Conservation (phyloP, 2,888 invertebrate genomes). For the Epicampocera succincta region DNA sequence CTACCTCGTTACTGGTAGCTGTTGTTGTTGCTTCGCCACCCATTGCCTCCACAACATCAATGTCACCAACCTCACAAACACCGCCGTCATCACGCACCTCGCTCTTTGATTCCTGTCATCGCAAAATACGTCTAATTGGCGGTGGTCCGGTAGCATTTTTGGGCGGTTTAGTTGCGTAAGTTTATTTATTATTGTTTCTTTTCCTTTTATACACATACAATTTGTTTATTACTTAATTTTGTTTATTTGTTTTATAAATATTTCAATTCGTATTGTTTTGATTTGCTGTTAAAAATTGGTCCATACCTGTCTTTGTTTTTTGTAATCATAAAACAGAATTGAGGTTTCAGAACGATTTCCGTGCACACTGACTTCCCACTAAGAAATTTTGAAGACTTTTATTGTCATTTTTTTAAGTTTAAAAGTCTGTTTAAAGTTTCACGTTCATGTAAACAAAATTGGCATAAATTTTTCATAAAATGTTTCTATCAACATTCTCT, state of each 20-base stretch:
- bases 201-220: neutral
- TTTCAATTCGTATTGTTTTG: too few relatives aligned
- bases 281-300: too few relatives aligned
- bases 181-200: constrained; percentile 71
- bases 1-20: constrained; percentile 60
- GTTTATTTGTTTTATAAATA: constrained; percentile 5
- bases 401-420: too few relatives aligned
- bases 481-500: too few relatives aligned
- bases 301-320: too few relatives aligned
- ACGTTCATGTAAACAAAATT: too few relatives aligned
- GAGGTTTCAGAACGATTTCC: too few relatives aligned
- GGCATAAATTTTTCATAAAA: too few relatives aligned
- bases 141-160: constrained; percentile 86
- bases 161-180: constrained; percentile 89
- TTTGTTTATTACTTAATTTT: neutral
- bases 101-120: constrained; percentile 88
- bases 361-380: too few relatives aligned
- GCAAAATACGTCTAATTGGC: constrained; percentile 87
- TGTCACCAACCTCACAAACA: constrained; percentile 79
- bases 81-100: constrained; percentile 84
- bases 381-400: too few relatives aligned
- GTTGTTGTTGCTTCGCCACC: constrained; percentile 64
- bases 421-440: too few relatives aligned
- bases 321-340: too few relatives aligned
- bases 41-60: constrained; percentile 70